Evolutionary conservation across 2,113 vertebrate species (phyloP), one percentile per base, ranked within the genome.

Genomic region (Oryzias woworae): DNA sequence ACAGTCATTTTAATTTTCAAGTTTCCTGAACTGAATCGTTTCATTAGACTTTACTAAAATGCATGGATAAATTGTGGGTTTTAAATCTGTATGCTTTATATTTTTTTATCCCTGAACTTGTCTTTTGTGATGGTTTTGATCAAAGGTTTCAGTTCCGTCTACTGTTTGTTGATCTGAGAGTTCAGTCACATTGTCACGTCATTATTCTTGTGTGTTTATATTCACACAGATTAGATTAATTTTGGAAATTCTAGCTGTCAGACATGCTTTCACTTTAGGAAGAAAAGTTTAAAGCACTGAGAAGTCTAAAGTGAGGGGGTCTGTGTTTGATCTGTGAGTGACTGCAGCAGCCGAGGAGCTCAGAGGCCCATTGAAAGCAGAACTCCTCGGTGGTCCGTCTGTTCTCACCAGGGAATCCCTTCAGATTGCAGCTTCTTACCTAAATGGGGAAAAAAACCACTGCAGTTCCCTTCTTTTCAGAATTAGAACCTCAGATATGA

Each of bases 381-480:
- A 14, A 44, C 78, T 85, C 83, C 81, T 84, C 73, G 88, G 89
- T 91, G 91, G 91, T 91, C 91, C 45, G 71, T 78, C 78, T 85
- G 82, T 75, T 84, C 86, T 82, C 77, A 69, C 84, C 78, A 75
- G 88, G 87, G 87, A 90, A 77, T 86, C 84, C 70, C 73, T 75
- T 69, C 75, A 81, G 67, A 82, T 84, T 73, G 77, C 71, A 63
- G 69, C 80, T 86, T 75, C 77, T 80, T 79, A 79, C 65, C 77
- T 78, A 60, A 66, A 79, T 84, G 75, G 59, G 59, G 81, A 75
- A 78, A 80, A 78, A 80, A 85, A 44, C 80, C 76, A 85, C 79
- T 80, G 77, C 68, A 65, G 53, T 15, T 58, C 64, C 50, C 51
- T 15, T 54, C 36, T 31, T 52, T 24, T 54, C 43, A 65, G 71